Evolutionary conservation across 2,888 invertebrate species (phyloP).

Genomic region (Torymus texanus): DNA sequence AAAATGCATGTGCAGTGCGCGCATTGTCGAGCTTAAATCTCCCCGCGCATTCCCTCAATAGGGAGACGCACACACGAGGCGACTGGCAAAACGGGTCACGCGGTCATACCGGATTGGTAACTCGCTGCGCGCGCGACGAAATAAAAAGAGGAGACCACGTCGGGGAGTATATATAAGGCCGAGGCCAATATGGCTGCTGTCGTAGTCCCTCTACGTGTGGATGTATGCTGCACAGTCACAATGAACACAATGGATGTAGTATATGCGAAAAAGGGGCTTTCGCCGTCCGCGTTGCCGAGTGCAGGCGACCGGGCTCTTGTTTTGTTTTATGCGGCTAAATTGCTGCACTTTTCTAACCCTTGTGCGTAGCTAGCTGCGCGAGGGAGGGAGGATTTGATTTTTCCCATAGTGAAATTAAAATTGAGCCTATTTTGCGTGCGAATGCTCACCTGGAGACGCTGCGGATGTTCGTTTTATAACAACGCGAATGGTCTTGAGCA

Average conservation of each 20-base stretch:
- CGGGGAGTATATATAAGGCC: slow-evolving; percentile 30
- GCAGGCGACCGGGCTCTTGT: background rate
- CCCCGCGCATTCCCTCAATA: slow-evolving; percentile 33
- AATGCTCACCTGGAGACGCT: too few relatives aligned
- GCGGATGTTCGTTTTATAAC: too few relatives aligned
- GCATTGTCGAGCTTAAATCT: slow-evolving; percentile 33
- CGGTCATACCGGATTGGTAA: slow-evolving; percentile 61
- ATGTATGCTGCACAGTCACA: background rate
- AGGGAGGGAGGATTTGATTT: slow-evolving; percentile 20
- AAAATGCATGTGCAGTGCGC: background rate
- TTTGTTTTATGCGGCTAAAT: slow-evolving; percentile 3
- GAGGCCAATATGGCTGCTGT: slow-evolving; percentile 40
- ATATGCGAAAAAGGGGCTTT: slow-evolving; percentile 8
- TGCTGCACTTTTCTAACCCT: slow-evolving; percentile 32
- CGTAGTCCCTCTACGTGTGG: background rate
- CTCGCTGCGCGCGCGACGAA: slow-evolving; percentile 39
- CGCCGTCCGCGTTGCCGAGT: background rate
- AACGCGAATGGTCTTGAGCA: too few relatives aligned
- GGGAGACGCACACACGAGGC: slow-evolving; percentile 4
- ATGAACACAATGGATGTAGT: slow-evolving; percentile 40
- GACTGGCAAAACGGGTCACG: slow-evolving; percentile 60
- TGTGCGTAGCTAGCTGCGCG: background rate
- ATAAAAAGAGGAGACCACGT: slow-evolving; percentile 47
- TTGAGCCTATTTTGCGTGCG: too few relatives aligned
- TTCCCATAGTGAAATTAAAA: too few relatives aligned